Base-by-base conservation (phyloP, 2,797 vertebrate genomes). In the Poecilia gillii region DNA sequence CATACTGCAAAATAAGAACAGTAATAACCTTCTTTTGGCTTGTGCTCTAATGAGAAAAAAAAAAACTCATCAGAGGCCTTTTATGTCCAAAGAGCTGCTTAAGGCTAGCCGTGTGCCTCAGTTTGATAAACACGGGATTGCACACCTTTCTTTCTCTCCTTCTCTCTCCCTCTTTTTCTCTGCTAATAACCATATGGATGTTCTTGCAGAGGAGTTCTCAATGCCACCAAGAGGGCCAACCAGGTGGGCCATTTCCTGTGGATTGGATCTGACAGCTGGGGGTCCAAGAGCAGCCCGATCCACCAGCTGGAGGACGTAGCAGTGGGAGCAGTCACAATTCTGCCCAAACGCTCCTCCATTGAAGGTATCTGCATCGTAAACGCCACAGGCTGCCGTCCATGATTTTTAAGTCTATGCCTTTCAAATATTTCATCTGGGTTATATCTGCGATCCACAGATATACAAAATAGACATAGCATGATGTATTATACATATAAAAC, bases 191-290 rank as follows among this genome's bases (percentile, higher is more conserved):
- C 80, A 87, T 62, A 64, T 25, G 73, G 73, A 81, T 91, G 86
- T 78, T 76, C 84, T 93, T 90, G 53, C 95, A 99, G 98, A 90
- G 97, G 98, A 76, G 94, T 99, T 90, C 97, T 99, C 72, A 97
- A 97, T 33, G 97, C 98, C 6, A 97, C 97, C 78, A 99, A 98
- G 94, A 96, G 97, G 90, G 97, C 97, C 6, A 97, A 97, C 86
- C 96, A 97, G 88, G 95, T 97, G 55, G 98, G 97, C 0, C 97
- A 99, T 90, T 99, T 99, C 93, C 95, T 98, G 0, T 99, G 98
- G 98, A 97, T 99, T 85, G 98, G 97, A 87, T 99, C 98, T 1
- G 98, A 99, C 95, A 99, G 96, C 57, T 99, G 98, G 98, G 98
- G 98, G 77, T 96, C 97, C 92, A 99, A 99, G 93, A 89, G 96